phyloP scores from a whole-genome alignment of 2,888 invertebrate genomes.

The Rotaria magnacalcarata region DNA sequence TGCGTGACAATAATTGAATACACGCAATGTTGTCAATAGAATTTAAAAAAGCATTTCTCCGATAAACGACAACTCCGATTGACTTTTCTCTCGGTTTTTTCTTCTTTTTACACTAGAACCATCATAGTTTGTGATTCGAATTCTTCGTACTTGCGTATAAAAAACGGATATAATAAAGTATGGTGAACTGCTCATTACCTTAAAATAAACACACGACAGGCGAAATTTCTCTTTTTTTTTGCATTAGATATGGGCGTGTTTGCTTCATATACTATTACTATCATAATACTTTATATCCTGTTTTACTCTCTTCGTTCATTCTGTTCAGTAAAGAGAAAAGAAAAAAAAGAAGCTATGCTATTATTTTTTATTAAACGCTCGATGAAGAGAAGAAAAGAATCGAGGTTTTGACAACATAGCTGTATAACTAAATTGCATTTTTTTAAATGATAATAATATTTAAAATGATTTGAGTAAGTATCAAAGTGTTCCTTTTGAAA shows the following conservation, averaged over 20 bases:
- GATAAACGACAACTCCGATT: neutral
- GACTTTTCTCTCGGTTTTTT: slow-evolving; percentile 4
- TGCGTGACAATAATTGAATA: neutral
- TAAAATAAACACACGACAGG: neutral
- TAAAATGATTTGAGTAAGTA: neutral
- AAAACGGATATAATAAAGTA: neutral
- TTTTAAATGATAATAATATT: neutral
- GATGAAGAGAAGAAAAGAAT: neutral
- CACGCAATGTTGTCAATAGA: slow-evolving; percentile 1
- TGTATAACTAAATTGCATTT: neutral
- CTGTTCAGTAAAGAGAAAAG: neutral
- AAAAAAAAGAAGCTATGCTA: neutral
- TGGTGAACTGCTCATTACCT: neutral
- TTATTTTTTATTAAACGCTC: slow-evolving; percentile 6
- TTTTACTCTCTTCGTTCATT: neutral
- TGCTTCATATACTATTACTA: neutral
- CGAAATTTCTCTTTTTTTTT: neutral
- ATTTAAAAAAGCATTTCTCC: neutral
- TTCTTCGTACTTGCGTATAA: neutral
- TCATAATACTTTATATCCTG: slow-evolving; percentile 27
- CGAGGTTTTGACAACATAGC: neutral
- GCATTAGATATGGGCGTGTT: neutral
- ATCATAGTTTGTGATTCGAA: neutral
- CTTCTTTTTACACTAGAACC: neutral
- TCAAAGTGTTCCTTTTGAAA: neutral